Evolutionary conservation across 64 coral and sea anemone species (phyloP).

Genomic region (Hydrozoanthus tunicans): DNA sequence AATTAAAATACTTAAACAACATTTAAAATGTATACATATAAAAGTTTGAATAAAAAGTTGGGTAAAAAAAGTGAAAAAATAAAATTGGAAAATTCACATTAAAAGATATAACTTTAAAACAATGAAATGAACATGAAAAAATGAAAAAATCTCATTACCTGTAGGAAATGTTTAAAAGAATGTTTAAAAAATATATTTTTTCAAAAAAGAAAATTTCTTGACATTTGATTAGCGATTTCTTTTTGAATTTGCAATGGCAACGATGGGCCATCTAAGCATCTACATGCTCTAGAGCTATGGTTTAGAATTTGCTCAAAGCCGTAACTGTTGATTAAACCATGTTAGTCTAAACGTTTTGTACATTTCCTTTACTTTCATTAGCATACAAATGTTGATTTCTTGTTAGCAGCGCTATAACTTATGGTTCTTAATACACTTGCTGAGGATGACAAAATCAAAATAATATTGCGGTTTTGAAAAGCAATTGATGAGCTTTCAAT

Average conservation of each 20-base stretch:
- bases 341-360: no score
- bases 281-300: no score
- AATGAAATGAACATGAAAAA: not conserved
- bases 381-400: no score
- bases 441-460: no score
- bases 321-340: no score
- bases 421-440: no score
- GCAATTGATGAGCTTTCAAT: no score
- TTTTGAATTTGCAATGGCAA: not conserved
- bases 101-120: not conserved
- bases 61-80: not conserved
- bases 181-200: not conserved
- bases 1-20: slow-evolving; percentile 4
- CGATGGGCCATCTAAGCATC: not conserved
- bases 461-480: no score
- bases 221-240: not conserved
- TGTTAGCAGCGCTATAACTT: no score
- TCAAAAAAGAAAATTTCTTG: not conserved
- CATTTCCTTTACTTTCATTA: no score
- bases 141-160: not conserved
- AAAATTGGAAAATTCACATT: not conserved
- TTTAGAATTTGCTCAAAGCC: no score
- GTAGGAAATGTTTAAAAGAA: not conserved
- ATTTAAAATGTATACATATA: not conserved
- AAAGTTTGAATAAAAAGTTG: not conserved